Evolutionary conservation across 2,797 vertebrate genomes (phyloP).

Genomic region (Tinamus major): DNA sequence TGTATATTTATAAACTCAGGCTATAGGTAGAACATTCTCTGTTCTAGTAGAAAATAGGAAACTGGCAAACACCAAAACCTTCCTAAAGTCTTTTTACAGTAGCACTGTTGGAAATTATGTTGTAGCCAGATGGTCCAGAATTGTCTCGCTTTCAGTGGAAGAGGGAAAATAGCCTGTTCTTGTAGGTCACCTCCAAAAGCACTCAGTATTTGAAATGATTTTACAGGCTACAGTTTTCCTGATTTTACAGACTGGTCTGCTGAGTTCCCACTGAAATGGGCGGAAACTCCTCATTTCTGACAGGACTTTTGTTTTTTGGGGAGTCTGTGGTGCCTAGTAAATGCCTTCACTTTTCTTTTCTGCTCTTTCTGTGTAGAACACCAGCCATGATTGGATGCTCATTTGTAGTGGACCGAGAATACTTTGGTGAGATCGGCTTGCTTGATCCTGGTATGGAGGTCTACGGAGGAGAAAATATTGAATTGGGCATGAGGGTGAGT

Average conservation of each 20-base stretch:
- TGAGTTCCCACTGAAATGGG: not conserved
- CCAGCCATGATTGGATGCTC: constrained; percentile 99
- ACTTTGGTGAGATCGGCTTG: constrained; percentile 95
- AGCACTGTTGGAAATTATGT: not conserved
- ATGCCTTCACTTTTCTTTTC: not conserved
- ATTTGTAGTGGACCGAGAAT: constrained; percentile 94
- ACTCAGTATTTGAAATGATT: not conserved
- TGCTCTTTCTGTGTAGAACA: constrained; percentile 81
- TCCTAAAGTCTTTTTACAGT: not conserved
- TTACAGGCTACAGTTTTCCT: not conserved
- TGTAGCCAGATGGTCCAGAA: not conserved
- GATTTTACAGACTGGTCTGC: not conserved
- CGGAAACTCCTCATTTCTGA: not conserved
- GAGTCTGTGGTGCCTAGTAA: not conserved
- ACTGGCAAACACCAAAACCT: not conserved
- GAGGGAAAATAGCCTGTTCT: not conserved
- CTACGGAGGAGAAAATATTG: constrained; percentile 97
- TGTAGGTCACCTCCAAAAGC: not conserved
- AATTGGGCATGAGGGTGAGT: constrained; percentile 97
- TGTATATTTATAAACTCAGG: not conserved
- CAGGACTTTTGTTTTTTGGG: not conserved
- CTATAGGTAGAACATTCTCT: not conserved
- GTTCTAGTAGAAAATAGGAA: not conserved
- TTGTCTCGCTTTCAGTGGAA: not conserved
- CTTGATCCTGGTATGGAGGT: constrained; percentile 98